Conservation (phyloP, 1,140 invertebrate species). For the Zophobas morio region DNA sequence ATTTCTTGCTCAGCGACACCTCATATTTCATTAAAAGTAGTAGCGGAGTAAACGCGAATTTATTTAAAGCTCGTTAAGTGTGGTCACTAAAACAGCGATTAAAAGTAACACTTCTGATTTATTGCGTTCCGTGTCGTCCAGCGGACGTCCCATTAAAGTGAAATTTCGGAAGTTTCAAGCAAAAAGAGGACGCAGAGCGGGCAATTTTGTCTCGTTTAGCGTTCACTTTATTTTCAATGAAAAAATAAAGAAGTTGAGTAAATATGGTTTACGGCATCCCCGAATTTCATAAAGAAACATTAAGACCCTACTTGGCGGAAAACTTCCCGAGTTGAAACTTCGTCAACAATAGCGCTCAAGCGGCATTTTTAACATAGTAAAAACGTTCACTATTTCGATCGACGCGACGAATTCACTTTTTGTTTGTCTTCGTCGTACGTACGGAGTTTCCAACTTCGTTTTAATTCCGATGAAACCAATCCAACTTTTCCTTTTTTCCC, state of each 20-base stretch:
- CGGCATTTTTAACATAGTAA: background rate
- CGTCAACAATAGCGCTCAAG: background rate
- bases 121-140: too few species aligned
- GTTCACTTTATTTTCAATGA: background rate
- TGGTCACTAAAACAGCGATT: background rate
- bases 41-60: background rate
- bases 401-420: conserved; percentile 1
- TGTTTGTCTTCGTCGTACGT: background rate
- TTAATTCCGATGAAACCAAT: conserved; percentile 36
- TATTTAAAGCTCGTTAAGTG: background rate
- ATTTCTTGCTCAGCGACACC: conserved; percentile 13
- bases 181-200: too few species aligned
- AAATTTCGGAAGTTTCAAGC: too few species aligned
- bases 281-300: background rate
- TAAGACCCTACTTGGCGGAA: background rate
- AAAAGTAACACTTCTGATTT: background rate
- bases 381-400: background rate
- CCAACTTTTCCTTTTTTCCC: conserved; percentile 35
- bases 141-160: too few species aligned
- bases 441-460: conserved; percentile 13
- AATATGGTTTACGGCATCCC: background rate
- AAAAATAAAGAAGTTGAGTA: background rate
- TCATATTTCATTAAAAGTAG: conserved; percentile 19
- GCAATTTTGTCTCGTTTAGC: background rate
- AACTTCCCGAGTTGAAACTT: background rate